phyloP scores from a whole-genome alignment of 2,797 vertebrate genomes.

The Podargus strigoides region DNA sequence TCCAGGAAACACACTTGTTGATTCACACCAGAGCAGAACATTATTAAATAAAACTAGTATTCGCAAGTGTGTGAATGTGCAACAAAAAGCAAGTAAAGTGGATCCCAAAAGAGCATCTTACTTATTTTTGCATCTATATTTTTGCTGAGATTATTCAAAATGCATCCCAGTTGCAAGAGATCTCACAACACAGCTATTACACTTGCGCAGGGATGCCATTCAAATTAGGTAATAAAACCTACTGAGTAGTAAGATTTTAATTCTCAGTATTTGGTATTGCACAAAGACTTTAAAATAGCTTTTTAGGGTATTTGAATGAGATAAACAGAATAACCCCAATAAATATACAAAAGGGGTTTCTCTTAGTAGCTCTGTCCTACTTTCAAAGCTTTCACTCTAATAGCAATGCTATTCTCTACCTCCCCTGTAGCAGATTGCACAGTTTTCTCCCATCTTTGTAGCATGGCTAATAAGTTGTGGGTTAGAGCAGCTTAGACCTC shows the following conservation, averaged over 20 bases:
- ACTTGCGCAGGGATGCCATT: background rate
- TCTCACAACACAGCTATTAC: background rate
- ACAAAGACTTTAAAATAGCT: slow-evolving; percentile 27
- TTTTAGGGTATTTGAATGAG: slow-evolving; percentile 43
- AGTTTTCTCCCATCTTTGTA: slow-evolving; percentile 30
- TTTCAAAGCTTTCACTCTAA: slow-evolving; percentile 34
- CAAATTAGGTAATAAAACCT: slow-evolving; percentile 35
- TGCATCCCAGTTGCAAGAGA: background rate
- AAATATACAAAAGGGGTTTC: slow-evolving; percentile 30
- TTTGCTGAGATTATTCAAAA: slow-evolving; percentile 18
- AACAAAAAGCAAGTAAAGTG: background rate
- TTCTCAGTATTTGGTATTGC: background rate
- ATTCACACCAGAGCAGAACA: background rate
- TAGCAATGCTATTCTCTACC: slow-evolving; percentile 30
- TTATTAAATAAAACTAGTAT: background rate
- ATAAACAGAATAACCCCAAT: slow-evolving; percentile 24
- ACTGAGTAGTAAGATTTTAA: background rate
- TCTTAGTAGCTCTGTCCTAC: slow-evolving; percentile 27
- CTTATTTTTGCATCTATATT: background rate
- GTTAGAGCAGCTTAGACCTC: slow-evolving; percentile 53
- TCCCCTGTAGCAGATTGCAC: slow-evolving; percentile 53
- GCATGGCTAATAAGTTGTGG: slow-evolving; percentile 51
- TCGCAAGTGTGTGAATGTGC: background rate
- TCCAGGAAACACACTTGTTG: slow-evolving; percentile 11
- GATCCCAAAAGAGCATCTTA: background rate